Evolutionary conservation across 2,113 vertebrate species (phyloP).

Genomic region (Carlito syrichta): DNA sequence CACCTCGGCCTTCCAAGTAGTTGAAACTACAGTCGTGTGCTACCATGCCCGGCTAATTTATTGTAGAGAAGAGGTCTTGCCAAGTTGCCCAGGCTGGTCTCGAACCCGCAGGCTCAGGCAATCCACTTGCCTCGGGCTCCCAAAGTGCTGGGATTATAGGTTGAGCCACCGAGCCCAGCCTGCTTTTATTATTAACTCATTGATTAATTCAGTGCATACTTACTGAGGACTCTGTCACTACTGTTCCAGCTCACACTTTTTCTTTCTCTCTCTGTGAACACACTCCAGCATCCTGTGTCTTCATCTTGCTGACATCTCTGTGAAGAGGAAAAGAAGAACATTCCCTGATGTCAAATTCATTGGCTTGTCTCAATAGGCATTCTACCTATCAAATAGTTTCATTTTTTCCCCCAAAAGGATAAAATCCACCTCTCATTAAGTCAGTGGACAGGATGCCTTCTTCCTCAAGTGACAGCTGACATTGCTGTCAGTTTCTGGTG

Average conservation of each 20-base stretch:
- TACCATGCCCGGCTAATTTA: too few species aligned
- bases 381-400: slow-evolving; percentile 47
- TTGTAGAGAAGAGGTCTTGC: too few species aligned
- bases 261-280: neutral
- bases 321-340: neutral
- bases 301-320: neutral
- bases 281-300: neutral
- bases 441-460: slow-evolving; percentile 35
- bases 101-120: too few species aligned
- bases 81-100: too few species aligned
- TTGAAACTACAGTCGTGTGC: too few species aligned
- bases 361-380: neutral
- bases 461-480: neutral
- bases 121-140: too few species aligned
- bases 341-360: neutral
- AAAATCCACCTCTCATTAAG: slow-evolving; percentile 32
- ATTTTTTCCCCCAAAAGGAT: neutral
- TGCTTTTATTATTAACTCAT: neutral
- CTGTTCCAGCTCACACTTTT: neutral
- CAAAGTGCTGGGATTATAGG: too few species aligned
- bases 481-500: neutral
- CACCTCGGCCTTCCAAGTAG: too few species aligned
- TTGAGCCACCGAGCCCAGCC: too few species aligned
- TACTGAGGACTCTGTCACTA: neutral
- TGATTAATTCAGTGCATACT: neutral